Evolutionary conservation across 1,140 invertebrate genomes (phyloP).

Genomic region (Sarcophaga peregrina): DNA sequence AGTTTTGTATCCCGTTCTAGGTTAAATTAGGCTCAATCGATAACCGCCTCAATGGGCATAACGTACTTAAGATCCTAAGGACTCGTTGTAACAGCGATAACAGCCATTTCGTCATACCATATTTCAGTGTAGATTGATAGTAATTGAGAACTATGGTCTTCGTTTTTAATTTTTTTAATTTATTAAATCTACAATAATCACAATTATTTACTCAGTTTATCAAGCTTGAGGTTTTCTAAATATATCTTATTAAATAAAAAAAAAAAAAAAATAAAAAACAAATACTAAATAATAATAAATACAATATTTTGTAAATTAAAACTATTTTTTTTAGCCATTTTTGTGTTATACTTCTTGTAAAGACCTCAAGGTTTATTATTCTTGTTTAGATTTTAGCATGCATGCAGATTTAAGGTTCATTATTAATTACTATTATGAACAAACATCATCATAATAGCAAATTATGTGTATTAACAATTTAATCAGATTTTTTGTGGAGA

Average conservation of each 20-base stretch:
- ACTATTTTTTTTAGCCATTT: not conserved
- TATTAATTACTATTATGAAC: too few relatives aligned
- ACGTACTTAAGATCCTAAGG: too few relatives aligned
- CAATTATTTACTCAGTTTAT: constrained; percentile 2
- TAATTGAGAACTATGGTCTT: not conserved
- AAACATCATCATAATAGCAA: too few relatives aligned
- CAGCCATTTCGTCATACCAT: too few relatives aligned
- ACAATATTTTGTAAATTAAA: constrained; percentile 19
- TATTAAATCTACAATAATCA: constrained; percentile 22
- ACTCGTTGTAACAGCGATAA: too few relatives aligned
- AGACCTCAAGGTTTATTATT: not conserved
- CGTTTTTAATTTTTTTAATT: not conserved
- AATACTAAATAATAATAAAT: constrained; percentile 24
- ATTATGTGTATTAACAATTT: too few relatives aligned
- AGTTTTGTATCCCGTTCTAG: too few relatives aligned
- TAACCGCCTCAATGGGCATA: too few relatives aligned
- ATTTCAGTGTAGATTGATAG: too few relatives aligned
- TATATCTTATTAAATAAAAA: constrained; percentile 13
- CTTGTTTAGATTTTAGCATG: too few relatives aligned
- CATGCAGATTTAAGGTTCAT: too few relatives aligned
- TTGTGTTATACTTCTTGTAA: not conserved
- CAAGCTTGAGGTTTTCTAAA: constrained; percentile 22
- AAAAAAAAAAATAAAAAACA: not conserved
- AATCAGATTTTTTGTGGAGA: constrained; percentile 67
- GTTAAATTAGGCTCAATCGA: too few relatives aligned